Evolutionary conservation across 2,888 invertebrate genomes (phyloP).

Genomic region (Drosophila sordidapex): DNA sequence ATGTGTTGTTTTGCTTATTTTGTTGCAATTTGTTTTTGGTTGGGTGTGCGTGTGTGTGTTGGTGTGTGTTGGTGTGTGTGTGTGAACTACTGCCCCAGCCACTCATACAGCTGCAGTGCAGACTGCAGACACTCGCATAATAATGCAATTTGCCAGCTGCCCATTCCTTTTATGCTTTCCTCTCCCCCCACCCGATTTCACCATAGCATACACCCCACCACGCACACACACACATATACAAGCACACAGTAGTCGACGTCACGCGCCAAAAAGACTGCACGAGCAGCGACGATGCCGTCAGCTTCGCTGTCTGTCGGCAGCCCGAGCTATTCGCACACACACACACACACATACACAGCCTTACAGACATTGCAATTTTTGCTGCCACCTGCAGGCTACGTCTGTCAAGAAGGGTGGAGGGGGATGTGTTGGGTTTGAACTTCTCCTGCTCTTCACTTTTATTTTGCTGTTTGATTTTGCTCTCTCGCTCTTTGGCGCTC

Average conservation of each 20-base stretch:
- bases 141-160: constrained; percentile 83
- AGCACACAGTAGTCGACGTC: constrained; percentile 60
- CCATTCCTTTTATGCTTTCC: constrained; percentile 27
- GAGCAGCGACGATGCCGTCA: constrained; percentile 44
- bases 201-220: constrained; percentile 13
- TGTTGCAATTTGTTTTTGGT: constrained; percentile 51
- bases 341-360: neutral
- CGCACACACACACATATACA: constrained; percentile 19
- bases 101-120: constrained; percentile 69
- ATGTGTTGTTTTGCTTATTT: constrained; percentile 62
- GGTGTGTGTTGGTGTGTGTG: neutral
- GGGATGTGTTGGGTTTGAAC: neutral
- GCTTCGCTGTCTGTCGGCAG: constrained; percentile 56
- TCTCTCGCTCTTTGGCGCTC: constrained; percentile 24
- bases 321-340: constrained; percentile 32
- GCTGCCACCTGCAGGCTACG: constrained; percentile 70
- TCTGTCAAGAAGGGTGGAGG: neutral
- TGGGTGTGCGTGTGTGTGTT: neutral
- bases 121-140: constrained; percentile 84
- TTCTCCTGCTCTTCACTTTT: constrained; percentile 34
- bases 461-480: constrained; percentile 55
- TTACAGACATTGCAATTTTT: constrained; percentile 45
- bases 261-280: constrained; percentile 75
- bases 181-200: constrained; percentile 9
- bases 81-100: constrained; percentile 21